phyloP scores from a whole-genome alignment of 2,888 invertebrate genomes.

The Drosophila kambysellisi region DNA sequence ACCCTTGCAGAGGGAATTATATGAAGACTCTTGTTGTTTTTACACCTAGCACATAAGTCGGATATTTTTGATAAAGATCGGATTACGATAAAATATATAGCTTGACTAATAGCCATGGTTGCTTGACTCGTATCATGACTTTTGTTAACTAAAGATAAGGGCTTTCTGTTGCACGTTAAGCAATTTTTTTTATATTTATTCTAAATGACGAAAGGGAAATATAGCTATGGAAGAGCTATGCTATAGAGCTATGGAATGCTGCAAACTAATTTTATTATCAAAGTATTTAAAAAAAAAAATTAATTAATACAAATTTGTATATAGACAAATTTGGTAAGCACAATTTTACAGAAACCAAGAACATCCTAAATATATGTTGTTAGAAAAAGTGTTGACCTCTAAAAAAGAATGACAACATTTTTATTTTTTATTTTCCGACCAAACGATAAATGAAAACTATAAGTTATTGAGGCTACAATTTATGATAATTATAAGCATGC shows the following conservation, averaged over 20 bases:
- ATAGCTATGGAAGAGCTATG: neutral
- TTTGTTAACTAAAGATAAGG: neutral
- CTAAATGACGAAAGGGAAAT: neutral
- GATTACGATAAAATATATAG: slow-evolving; percentile 9
- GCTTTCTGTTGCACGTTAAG: neutral
- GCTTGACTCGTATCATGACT: neutral
- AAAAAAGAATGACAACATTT: slow-evolving; percentile 8
- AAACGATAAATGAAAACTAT: slow-evolving; percentile 22
- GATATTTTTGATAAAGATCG: slow-evolving; percentile 11
- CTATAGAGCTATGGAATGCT: neutral
- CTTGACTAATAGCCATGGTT: neutral
- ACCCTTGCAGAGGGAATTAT: slow-evolving; percentile 27
- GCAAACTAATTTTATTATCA: neutral
- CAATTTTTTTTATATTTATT: neutral
- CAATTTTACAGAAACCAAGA: neutral
- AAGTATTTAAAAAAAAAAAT: neutral
- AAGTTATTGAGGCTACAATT: slow-evolving; percentile 39
- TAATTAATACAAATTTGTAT: neutral
- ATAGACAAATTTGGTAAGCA: neutral
- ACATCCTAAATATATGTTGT: neutral
- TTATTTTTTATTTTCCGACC: slow-evolving; percentile 1
- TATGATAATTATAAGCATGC: slow-evolving; percentile 58
- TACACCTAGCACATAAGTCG: neutral
- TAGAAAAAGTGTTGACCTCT: slow-evolving; percentile 37
- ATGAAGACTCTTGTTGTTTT: slow-evolving; percentile 9